Base-by-base conservation (phyloP, 2,797 vertebrate species). In the Syndactyla subalaris region DNA sequence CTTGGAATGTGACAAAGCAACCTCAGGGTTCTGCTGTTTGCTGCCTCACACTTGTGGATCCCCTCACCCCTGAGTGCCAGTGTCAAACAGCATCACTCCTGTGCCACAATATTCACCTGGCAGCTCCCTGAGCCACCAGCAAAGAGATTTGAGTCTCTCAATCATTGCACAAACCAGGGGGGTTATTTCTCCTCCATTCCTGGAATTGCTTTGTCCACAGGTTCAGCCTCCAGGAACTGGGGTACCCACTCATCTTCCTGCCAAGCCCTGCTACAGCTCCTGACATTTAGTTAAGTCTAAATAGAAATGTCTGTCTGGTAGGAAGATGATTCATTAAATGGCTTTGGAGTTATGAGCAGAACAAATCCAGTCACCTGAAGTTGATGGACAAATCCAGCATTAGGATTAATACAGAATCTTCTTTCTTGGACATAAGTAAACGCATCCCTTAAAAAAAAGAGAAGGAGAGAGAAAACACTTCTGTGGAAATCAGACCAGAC, bases 381-480 rank as follows among this genome's bases (percentile, higher is more conserved):
- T 98, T 99, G 99, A 98, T 99, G 99, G 91, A 99, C 99, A 97
- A 99, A 99, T 97, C 99, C 99, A 97, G 99, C 98, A 93, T 99
- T 99, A 88, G 99, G 99, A 98, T 99, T 99, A 97, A 99, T 99
- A 98, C 99, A 99, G 98, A 99, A 99, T 97, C 99, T 98, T 95
- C 99, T 99, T 98, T 99, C 99, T 98, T 99, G 99, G 91, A 99
- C 99, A 39, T 99, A 99, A 95, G 98, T 99, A 98, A 99, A 99
- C 29, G 99, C 99, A 82, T 99, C 99, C 98, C 99, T 99, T 88
- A 62, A 85, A 48, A 62, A 85, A 48, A 91, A 24, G 32, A 89
- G 14, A 36, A 71, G 9, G 41, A 27, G 95, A 93, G 34, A 95
- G 38, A 93, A 92, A 95, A 52, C 10, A 72, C 5, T 77, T 82